Conservation (phyloP, 2,888 invertebrate species). For the Leucania comma region DNA sequence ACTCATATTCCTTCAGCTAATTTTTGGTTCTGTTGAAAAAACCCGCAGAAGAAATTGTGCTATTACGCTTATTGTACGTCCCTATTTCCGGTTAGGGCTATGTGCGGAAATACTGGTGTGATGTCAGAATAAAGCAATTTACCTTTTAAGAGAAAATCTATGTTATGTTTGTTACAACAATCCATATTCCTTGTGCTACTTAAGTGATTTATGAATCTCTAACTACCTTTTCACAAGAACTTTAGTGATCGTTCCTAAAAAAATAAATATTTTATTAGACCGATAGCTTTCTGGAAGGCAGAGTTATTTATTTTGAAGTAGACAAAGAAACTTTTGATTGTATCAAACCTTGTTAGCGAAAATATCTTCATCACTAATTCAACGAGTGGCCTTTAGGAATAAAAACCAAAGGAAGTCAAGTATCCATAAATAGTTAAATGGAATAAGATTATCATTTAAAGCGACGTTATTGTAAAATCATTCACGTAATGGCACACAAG, state of each 20-base stretch:
- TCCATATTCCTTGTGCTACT: constrained; percentile 23
- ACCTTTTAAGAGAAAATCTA: background rate
- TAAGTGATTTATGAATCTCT: constrained; percentile 32
- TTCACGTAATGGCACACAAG: constrained; percentile 52
- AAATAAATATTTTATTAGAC: constrained; percentile 9
- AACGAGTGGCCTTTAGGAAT: background rate
- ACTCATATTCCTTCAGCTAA: no score
- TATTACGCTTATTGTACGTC: background rate
- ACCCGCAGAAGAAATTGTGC: background rate
- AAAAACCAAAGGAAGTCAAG: constrained; percentile 31
- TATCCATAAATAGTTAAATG: constrained; percentile 39
- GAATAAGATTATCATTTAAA: constrained; percentile 55
- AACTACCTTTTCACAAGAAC: constrained; percentile 3
- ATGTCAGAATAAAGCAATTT: background rate
- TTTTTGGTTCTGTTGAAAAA: no score
- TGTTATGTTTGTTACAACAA: constrained; percentile 7
- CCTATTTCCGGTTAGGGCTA: no score
- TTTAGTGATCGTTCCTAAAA: constrained; percentile 2
- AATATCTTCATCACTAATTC: background rate
- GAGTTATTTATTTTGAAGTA: background rate
- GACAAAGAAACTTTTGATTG: background rate
- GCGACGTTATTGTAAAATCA: constrained; percentile 56
- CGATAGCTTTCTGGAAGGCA: background rate
- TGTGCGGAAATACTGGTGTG: no score
- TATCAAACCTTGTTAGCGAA: background rate